phyloP scores from a whole-genome alignment of 2,113 vertebrate species.

The Entomyzon cyanotis region DNA sequence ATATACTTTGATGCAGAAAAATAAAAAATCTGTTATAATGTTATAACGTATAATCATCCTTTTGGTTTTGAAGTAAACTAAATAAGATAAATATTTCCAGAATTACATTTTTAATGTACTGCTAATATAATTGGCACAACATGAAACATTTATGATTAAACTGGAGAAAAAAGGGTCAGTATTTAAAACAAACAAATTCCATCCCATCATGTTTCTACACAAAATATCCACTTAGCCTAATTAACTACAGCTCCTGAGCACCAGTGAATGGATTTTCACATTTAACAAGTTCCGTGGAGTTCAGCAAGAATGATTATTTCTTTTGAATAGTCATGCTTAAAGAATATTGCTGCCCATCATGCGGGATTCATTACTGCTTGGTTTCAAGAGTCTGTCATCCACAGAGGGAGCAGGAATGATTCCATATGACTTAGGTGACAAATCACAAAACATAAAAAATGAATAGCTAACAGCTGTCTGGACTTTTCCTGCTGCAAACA shows the following conservation, averaged over 20 bases:
- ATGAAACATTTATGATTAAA: constrained; percentile 34
- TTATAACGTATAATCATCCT: neutral
- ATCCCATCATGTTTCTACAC: constrained; percentile 22
- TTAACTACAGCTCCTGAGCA: constrained; percentile 30
- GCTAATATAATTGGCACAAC: constrained; percentile 34
- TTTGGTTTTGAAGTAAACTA: constrained; percentile 11
- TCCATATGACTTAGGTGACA: constrained; percentile 60
- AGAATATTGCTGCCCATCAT: constrained; percentile 50
- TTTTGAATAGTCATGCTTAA: constrained; percentile 38
- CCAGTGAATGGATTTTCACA: neutral
- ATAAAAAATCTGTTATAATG: neutral
- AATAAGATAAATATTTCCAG: constrained; percentile 46
- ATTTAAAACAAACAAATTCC: constrained; percentile 41
- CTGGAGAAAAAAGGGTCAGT: neutral
- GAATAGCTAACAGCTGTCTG: constrained; percentile 48
- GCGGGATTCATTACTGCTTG: constrained; percentile 32
- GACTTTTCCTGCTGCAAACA: constrained; percentile 25
- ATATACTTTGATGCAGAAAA: constrained; percentile 1
- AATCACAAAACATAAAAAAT: constrained; percentile 56
- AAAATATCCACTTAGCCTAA: constrained; percentile 37
- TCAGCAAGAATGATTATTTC: constrained; percentile 27
- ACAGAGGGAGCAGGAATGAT: constrained; percentile 43
- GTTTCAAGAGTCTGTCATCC: constrained; percentile 36
- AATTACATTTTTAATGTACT: constrained; percentile 14
- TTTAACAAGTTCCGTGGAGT: constrained; percentile 20